phyloP scores from a whole-genome alignment of 2,797 vertebrate genomes.

The Smutsia gigantea region DNA sequence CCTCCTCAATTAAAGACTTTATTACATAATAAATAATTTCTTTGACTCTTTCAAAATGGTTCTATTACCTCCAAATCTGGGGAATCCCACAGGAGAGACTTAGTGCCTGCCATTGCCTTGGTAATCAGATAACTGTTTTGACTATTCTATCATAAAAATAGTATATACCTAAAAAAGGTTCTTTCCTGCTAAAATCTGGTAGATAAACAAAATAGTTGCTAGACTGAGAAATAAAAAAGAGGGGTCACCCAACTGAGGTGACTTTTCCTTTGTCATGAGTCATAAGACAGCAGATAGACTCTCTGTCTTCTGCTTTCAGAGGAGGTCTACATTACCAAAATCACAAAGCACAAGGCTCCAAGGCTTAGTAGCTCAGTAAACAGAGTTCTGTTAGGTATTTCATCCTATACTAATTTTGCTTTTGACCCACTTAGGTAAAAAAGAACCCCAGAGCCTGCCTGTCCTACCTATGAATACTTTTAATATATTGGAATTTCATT shows the following conservation, averaged over 20 bases:
- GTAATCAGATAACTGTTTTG: constrained; percentile 79
- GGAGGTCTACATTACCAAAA: neutral
- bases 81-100: constrained; percentile 42
- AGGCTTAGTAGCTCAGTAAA: neutral
- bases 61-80: constrained; percentile 73
- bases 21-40: constrained; percentile 82
- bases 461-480: neutral
- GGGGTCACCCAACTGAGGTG: neutral
- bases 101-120: constrained; percentile 63
- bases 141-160: constrained; percentile 79
- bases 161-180: neutral
- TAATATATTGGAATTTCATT: neutral
- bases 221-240: neutral
- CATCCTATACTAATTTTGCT: neutral
- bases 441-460: neutral
- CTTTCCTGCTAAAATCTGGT: neutral
- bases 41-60: constrained; percentile 74
- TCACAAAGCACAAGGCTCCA: neutral
- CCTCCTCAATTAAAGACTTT: constrained; percentile 83
- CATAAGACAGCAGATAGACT: neutral
- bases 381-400: neutral
- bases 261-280: neutral
- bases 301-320: neutral
- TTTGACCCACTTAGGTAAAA: neutral
- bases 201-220: constrained; percentile 55